phyloP scores from a whole-genome alignment of 1,140 invertebrate species.

The Diabrotica virgifera region DNA sequence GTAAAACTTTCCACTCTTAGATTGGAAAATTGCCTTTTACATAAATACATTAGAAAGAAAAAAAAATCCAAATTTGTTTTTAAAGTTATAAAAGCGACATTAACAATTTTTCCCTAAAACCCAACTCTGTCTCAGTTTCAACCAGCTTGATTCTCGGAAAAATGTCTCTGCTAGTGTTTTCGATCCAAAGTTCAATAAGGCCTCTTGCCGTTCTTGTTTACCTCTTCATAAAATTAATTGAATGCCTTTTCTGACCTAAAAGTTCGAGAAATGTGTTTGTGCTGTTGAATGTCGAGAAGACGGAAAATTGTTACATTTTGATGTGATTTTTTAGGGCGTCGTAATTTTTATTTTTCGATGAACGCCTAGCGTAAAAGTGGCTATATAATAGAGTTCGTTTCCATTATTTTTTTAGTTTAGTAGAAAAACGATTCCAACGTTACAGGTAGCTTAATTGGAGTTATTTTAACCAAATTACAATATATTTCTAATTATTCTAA shows the following conservation, averaged over 20 bases:
- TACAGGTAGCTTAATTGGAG: not conserved
- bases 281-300: constrained; percentile 5
- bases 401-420: not conserved
- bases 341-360: constrained; percentile 1
- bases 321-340: constrained; percentile 13
- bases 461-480: too few species aligned
- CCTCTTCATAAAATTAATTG: constrained; percentile 18
- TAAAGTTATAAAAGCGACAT: too few species aligned
- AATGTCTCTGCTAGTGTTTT: not conserved
- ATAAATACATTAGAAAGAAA: too few species aligned
- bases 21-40: too few species aligned
- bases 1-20: too few species aligned
- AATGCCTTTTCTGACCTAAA: constrained; percentile 12
- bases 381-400: not conserved
- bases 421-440: not conserved
- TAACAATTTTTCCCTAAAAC: not conserved
- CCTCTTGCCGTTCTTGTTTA: constrained; percentile 12
- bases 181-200: not conserved
- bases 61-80: too few species aligned
- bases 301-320: constrained; percentile 16
- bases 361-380: constrained; percentile 2
- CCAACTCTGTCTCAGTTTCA: not conserved
- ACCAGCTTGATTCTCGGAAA: not conserved
- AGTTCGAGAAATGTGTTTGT: constrained; percentile 16
- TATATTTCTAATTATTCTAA: too few species aligned